Conservation (phyloP, 2,888 invertebrate species). For the Drosophila paramelanica region DNA sequence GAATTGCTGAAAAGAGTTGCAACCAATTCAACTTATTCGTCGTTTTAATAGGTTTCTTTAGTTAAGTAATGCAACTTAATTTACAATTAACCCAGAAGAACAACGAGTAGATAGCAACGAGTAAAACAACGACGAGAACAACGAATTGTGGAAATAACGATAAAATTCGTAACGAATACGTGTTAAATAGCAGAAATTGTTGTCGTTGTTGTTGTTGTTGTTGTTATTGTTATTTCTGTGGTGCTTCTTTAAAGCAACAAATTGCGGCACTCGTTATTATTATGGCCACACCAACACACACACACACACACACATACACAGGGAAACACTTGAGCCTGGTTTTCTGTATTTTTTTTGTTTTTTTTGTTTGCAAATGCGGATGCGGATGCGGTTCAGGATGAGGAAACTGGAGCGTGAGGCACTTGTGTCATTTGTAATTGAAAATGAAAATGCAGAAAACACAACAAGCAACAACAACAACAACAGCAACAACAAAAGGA, state of each 20-base stretch:
- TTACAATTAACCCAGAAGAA: no score
- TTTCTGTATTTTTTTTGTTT: not conserved
- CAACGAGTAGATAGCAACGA: constrained; percentile 3
- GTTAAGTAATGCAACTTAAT: no score
- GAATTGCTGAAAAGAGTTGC: no score
- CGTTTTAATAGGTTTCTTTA: no score
- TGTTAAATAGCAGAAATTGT: constrained; percentile 52
- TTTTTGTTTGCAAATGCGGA: constrained; percentile 12
- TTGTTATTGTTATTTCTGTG: constrained; percentile 16
- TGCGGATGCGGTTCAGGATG: constrained; percentile 22
- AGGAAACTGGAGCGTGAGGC: constrained; percentile 75
- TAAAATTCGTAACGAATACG: constrained; percentile 35
- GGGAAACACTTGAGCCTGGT: constrained; percentile 31
- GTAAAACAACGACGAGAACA: not conserved
- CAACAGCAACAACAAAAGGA: constrained; percentile 61
- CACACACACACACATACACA: constrained; percentile 27
- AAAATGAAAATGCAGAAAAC: constrained; percentile 76
- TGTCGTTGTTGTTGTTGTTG: constrained; percentile 32
- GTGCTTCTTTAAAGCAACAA: constrained; percentile 54
- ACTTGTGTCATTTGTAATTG: constrained; percentile 81
- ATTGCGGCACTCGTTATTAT: constrained; percentile 71
- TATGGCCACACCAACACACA: constrained; percentile 38
- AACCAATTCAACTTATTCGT: no score
- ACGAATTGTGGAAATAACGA: constrained; percentile 3
- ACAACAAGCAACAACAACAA: constrained; percentile 30